Evolutionary conservation across 2,888 invertebrate species (phyloP), one percentile per base, ranked within the genome.

Genomic region (Temnothorax rugatulus): DNA sequence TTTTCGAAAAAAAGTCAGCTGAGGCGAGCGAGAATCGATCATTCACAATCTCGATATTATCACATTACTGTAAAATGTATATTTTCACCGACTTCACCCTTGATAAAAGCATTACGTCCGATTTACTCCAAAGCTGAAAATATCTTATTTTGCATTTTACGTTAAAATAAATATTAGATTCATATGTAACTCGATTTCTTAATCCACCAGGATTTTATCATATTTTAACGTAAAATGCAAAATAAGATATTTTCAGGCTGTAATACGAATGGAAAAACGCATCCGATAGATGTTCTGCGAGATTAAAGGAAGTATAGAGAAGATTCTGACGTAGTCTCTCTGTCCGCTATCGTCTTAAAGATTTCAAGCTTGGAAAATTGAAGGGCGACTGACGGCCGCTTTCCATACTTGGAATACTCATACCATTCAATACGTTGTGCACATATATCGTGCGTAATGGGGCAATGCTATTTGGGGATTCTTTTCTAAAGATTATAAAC

Each of bases 281-380:
- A 29, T 75, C 73, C 21, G 38, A 74, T 41, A 76, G 25, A 68
- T 18, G 2, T 44, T 47, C 9, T 8, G 44, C 54, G 63, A n/a
- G 15, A 64, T 34, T 4, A 47, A 52, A 34, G 47, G n/a, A 41
- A 18, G 21, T 18, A 50, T 25, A 77, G 34, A 44, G 74, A 64
- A 44, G 5, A 73, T 15, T 50, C 50, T 54, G 2, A 11, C 44
- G 7, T 50, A 54, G 47, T n/a, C 9, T 21, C 18, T 54, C 9
- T 54, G n/a, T 54, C 2, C 8, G 38, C 15, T 57, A n/a, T 21
- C 50, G 47, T 38, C 47, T 86, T 81, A 81, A 74, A 63, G 21
- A n/a, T 68, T 81, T 68, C 34, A 84, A 85, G 63, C 74, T 52
- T 11, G 18, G 34, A 41, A 75, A 84, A 76, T 82, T 82, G 25